Conservation (phyloP, 1,140 invertebrate species). For the Venturia canescens region DNA sequence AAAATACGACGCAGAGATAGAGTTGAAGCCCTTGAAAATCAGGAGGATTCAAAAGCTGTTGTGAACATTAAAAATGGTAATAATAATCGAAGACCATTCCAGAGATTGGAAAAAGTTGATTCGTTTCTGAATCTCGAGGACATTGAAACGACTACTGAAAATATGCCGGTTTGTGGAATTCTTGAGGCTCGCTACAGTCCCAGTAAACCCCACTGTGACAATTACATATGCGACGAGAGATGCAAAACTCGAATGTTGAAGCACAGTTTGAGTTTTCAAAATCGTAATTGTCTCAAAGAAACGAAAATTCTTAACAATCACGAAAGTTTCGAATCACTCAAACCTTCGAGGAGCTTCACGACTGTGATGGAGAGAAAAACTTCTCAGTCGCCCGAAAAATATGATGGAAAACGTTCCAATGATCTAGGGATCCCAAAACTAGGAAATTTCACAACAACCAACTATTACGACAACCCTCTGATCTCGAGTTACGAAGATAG, state of each 20-base stretch:
- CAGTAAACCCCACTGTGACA: slow-evolving; percentile 46
- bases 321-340: slow-evolving; percentile 42
- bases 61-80: not conserved
- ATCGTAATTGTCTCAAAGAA: slow-evolving; percentile 42
- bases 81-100: not conserved
- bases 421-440: slow-evolving; percentile 49
- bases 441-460: slow-evolving; percentile 53
- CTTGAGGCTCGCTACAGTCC: slow-evolving; percentile 49
- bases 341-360: slow-evolving; percentile 58
- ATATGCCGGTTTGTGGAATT: slow-evolving; percentile 50
- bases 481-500: slow-evolving; percentile 48
- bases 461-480: slow-evolving; percentile 55
- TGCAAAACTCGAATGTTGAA: slow-evolving; percentile 48
- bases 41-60: too few relatives aligned
- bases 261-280: slow-evolving; percentile 66
- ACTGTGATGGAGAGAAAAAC: slow-evolving; percentile 1
- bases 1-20: too few relatives aligned
- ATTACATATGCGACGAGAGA: slow-evolving; percentile 58
- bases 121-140: slow-evolving; percentile 37
- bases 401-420: not conserved
- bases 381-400: not conserved
- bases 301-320: slow-evolving; percentile 51
- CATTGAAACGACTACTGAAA: slow-evolving; percentile 44
- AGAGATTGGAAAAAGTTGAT: slow-evolving; percentile 44
- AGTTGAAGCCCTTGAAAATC: too few relatives aligned